These are phyloP conservation scores for Mythimna ferrago DNA, from an alignment of 2,888 invertebrate genomes.

Conservation along the genomic window DNA sequence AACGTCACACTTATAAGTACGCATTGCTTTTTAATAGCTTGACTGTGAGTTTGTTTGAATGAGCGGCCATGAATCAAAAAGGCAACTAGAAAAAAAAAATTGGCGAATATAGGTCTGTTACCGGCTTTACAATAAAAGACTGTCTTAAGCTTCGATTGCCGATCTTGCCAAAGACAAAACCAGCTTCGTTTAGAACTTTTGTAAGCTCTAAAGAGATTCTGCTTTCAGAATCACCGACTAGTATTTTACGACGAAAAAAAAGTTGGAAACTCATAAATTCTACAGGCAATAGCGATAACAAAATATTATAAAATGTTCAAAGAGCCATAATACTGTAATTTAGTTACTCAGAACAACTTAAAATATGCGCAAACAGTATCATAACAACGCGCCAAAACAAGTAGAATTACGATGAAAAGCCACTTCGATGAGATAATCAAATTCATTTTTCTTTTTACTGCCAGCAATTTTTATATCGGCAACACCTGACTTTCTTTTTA, in stretches of 20 bases:
- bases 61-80: too few species aligned
- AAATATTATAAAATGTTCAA: slow-evolving; percentile 43
- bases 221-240: neutral
- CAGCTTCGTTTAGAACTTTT: neutral
- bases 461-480: slow-evolving; percentile 37
- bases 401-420: slow-evolving; percentile 30
- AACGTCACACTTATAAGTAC: too few species aligned
- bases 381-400: slow-evolving; percentile 32
- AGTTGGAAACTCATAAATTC: slow-evolving; percentile 17
- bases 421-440: slow-evolving; percentile 32
- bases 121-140: too few species aligned
- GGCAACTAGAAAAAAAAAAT: too few species aligned
- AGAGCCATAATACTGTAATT: slow-evolving; percentile 47
- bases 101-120: too few species aligned
- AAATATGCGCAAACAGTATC: slow-evolving; percentile 47
- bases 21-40: neutral
- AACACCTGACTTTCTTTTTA: slow-evolving; percentile 45
- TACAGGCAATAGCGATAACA: slow-evolving; percentile 15
- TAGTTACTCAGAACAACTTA: slow-evolving; percentile 34
- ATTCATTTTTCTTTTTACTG: slow-evolving; percentile 43
- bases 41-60: too few species aligned
- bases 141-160: too few species aligned
- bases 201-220: neutral
- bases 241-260: slow-evolving; percentile 4
- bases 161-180: neutral